Conservation (phyloP, 2,113 vertebrate species). For the Cyprinodon tularosa region DNA sequence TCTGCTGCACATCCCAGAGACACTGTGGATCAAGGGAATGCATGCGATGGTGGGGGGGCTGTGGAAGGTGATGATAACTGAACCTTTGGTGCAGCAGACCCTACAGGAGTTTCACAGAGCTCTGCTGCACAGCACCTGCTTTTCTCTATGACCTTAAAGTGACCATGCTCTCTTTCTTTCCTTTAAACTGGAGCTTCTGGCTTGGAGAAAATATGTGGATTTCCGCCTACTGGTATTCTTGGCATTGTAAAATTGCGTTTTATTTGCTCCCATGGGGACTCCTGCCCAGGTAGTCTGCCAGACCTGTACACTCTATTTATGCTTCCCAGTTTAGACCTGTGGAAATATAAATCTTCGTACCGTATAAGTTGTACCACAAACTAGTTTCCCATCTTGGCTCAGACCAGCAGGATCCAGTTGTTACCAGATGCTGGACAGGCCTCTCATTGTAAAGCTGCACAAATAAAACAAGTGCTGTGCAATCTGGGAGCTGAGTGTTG, state of each 20-base stretch:
- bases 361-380: neutral
- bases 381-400: neutral
- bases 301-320: no score
- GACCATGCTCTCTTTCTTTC: neutral
- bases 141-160: neutral
- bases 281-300: no score
- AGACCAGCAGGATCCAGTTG: slow-evolving; percentile 11
- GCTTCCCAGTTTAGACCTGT: neutral
- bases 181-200: neutral
- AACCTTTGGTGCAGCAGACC: slow-evolving; percentile 8
- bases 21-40: slow-evolving; percentile 3
- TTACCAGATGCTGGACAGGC: neutral
- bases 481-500: neutral
- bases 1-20: slow-evolving; percentile 22
- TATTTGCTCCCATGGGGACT: neutral
- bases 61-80: neutral
- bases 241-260: neutral
- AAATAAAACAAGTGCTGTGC: neutral
- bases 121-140: neutral
- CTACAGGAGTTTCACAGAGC: slow-evolving; percentile 1
- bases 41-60: neutral
- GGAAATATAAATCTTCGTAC: neutral
- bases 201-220: neutral
- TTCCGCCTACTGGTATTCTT: neutral
- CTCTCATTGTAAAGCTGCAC: slow-evolving; percentile 19